phyloP scores from a whole-genome alignment of 1,140 invertebrate genomes.

The Drusus annulatus region DNA sequence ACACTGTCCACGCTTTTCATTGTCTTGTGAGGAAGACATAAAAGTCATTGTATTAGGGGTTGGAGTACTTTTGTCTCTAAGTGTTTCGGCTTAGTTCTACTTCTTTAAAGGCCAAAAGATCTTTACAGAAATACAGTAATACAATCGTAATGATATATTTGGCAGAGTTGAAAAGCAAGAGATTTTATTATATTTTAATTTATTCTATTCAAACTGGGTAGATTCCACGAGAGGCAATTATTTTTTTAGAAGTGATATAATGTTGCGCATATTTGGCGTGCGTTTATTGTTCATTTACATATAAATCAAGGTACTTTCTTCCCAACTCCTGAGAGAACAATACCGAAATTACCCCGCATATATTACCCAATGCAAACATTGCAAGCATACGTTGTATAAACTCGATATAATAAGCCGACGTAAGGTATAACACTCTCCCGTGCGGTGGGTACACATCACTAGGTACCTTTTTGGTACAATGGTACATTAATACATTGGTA shows the following conservation, averaged over 20 bases:
- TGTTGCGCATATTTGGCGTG: conserved; percentile 39
- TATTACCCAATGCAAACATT: conserved; percentile 56
- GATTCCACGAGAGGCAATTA: conserved; percentile 4
- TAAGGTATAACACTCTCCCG: conserved; percentile 33
- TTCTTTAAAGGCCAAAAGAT: too few species aligned
- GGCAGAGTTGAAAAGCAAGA: not conserved
- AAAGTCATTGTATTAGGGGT: not conserved
- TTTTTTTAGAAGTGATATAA: conserved; percentile 45
- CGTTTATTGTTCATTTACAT: conserved; percentile 56
- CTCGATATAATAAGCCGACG: conserved; percentile 49
- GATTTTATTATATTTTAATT: not conserved
- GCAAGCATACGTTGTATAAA: conserved; percentile 55
- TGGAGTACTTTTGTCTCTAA: too few species aligned
- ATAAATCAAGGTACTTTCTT: conserved; percentile 47
- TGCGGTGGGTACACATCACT: not conserved
- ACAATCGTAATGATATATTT: too few species aligned
- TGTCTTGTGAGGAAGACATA: not conserved
- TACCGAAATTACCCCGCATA: conserved; percentile 59
- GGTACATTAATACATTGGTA: conserved; percentile 1
- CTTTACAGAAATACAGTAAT: too few species aligned
- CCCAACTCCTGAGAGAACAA: conserved; percentile 53
- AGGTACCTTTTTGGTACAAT: too few species aligned
- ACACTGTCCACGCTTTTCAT: conserved; percentile 37
- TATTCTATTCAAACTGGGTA: not conserved
- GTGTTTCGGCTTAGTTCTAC: too few species aligned